Evolutionary conservation across 2,113 vertebrate species (phyloP), one percentile per base, ranked within the genome.

Genomic region (Penelope pileata): DNA sequence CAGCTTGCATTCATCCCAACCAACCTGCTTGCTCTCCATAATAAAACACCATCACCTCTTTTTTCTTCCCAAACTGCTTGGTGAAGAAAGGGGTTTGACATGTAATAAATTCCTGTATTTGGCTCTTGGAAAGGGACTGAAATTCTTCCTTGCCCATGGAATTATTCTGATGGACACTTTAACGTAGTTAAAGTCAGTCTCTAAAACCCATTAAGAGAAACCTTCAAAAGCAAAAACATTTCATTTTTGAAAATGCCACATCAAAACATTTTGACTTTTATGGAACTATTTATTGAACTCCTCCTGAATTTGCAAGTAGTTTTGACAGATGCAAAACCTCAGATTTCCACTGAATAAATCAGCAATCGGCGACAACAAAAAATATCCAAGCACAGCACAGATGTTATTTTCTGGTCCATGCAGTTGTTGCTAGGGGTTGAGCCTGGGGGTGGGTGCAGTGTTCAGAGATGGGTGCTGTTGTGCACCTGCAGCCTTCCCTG

Each of bases 251-350:
- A 58, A 89, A 84, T 74, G 64, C 45, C 85, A 75, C 60, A 63
- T 90, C 66, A 78, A 91, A 87, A 82, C 66, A 45, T 67, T 91
- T 72, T 88, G 51, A 54, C 48, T 91, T 88, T 54, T 29, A 63
- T 19, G 66, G 74, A 78, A 36, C 21, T 50, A 16, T 70, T 94
- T 81, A 6, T 13, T 29, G 62, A 85, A 45, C 38, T 63, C 47
- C 30, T 40, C 21, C 50, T 10, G 88, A 70, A 88, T 85, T 48
- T 5, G 2, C 51, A 72, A 64, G 67, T 5, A 38, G 43, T 38
- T 90, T 19, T 47, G 82, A 67, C 48, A 68, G 79, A 42, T 5
- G 24, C 53, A 62, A 82, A 79, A 0, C 7, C 0, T 0, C 38
- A 8, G 45, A 66, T 70, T 75, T 59, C 34, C 47, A 32, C 27